These are phyloP conservation scores for Acromyrmex charruanus DNA, from an alignment of 1,140 invertebrate species.

Conservation along the genomic window DNA sequence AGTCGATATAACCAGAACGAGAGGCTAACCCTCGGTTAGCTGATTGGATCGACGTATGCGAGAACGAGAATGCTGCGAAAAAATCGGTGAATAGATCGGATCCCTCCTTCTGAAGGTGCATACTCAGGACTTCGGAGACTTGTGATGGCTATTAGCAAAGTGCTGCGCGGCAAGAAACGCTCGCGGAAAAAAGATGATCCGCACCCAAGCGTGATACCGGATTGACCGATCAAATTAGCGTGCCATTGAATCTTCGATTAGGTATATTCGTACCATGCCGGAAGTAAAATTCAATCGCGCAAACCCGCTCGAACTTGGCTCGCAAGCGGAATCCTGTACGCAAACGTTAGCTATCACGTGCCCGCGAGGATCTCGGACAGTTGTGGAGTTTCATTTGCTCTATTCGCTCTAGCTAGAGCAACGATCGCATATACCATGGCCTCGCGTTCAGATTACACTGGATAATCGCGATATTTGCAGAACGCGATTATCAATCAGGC, in stretches of 20 bases:
- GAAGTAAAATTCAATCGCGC: slow-evolving; percentile 52
- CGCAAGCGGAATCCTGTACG: not conserved
- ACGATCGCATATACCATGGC: slow-evolving; percentile 36
- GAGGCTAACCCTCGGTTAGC: slow-evolving; percentile 38
- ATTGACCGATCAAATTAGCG: slow-evolving; percentile 68
- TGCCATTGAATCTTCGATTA: slow-evolving; percentile 51
- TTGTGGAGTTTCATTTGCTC: not conserved
- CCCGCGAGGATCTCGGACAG: slow-evolving; percentile 20
- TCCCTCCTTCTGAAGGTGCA: slow-evolving; percentile 1
- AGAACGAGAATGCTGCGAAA: not conserved
- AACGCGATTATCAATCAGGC: slow-evolving; percentile 70
- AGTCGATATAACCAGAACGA: slow-evolving; percentile 48
- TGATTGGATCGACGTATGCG: slow-evolving; percentile 54
- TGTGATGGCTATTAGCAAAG: slow-evolving; percentile 52
- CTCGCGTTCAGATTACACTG: slow-evolving; percentile 60
- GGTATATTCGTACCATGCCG: slow-evolving; percentile 26
- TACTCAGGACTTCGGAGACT: not conserved
- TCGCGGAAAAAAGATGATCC: slow-evolving; percentile 39
- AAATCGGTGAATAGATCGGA: slow-evolving; percentile 43
- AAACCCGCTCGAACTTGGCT: slow-evolving; percentile 2
- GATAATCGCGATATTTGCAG: slow-evolving; percentile 73
- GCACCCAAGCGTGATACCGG: slow-evolving; percentile 55
- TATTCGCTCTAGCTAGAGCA: slow-evolving; percentile 33
- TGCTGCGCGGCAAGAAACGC: slow-evolving; percentile 30
- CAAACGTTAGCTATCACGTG: slow-evolving; percentile 40